Base-by-base conservation (phyloP, 1,140 invertebrate species). In the Hylaeus volcanicus region DNA sequence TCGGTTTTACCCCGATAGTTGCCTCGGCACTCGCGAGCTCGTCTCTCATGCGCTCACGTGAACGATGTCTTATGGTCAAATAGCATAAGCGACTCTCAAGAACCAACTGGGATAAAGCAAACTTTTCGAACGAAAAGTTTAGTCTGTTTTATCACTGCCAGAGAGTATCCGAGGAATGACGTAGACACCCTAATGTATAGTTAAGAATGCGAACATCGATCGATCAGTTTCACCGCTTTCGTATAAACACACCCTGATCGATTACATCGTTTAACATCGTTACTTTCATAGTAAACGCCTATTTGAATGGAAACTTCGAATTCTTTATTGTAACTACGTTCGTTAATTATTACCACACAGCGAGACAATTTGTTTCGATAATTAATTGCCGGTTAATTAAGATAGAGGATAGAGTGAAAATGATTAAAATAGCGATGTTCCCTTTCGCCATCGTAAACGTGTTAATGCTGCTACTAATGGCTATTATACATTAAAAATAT, bases 371-470 rank as follows among this genome's bases (percentile, higher is more conserved):
- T 26, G 26, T 26, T 26, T 26, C 26, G 26, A 26, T 26, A 26
- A 26, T 26, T 26, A 26, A 26, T 26, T 26, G 26, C 26, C 26
- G 26, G 26, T 41, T 41, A n/a, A 26, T 8, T 39, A 48, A 15
- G 37, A 61, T 48, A 14, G 45, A 26, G 74, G 41, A 60, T 26
- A 56, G 41, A 56, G 41, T 73, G 45, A 55, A 65, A 66, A 45
- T 56, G 66, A 82, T 55, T 15, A 58, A 26, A 68, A 72, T 71
- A 70, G 65, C 82, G 72, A 74, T 82, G 81, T 83, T 83, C 48
- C 75, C 74, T 84, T 83, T 77, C 83, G 81, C 81, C 83, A 84
- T 84, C 82, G 83, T 84, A 82, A 84, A 84, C 81, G 77, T 83
- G 41, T 70, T 74, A 58, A 64, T 79, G 71, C 72, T 79, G 56